Base-by-base conservation (phyloP, 2,888 invertebrate species). In the Tachina grossa region DNA sequence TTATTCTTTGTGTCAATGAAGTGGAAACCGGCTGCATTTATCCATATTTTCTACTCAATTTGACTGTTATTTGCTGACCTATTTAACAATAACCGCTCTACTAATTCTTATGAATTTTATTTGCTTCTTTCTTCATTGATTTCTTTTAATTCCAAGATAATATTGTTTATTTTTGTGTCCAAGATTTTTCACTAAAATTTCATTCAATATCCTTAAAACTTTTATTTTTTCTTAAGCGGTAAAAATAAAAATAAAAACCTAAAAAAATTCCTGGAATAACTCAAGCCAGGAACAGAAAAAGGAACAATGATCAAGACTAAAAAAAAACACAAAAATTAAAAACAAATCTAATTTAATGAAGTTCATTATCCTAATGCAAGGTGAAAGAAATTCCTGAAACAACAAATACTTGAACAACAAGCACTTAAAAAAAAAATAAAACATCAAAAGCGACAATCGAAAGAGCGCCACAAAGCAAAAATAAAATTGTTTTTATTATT, bases 321-420 rank as follows among this genome's bases (percentile, higher is more conserved):
- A 22, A 57, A 66, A 22, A 49, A 19, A 3, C 0, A 31, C 0
- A 31, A 31, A 31, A 14, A 49, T 3, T 47, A 47, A 55, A 22
- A 41, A 65, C 39, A n/a, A 43, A 51, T 68, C 74, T 80, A 66
- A 80, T 74, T 59, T 51, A 59, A 59, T 41, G 31, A 66, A 80
- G 76, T 76, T 84, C 84, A 66, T 59, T 55, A 76, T 76, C 53
- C 80, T 47, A 77, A 41, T 39, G 61, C 80, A 81, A 84, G 77
- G 76, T 81, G 76, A 84, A 84, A 77, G 76, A 84, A 84, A 80
- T 84, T 71, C 69, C 75, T 71, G 41, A 57, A 43, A 47, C 45
- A 16, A 14, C 14, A 53, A 39, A 39, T 49, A 51, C 41, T 49
- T 47, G 10, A 49, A 66, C 41, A 57, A 11, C 22, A 59, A 51